phyloP scores from a whole-genome alignment of 2,888 invertebrate genomes.

The Mythimna ferrago region DNA sequence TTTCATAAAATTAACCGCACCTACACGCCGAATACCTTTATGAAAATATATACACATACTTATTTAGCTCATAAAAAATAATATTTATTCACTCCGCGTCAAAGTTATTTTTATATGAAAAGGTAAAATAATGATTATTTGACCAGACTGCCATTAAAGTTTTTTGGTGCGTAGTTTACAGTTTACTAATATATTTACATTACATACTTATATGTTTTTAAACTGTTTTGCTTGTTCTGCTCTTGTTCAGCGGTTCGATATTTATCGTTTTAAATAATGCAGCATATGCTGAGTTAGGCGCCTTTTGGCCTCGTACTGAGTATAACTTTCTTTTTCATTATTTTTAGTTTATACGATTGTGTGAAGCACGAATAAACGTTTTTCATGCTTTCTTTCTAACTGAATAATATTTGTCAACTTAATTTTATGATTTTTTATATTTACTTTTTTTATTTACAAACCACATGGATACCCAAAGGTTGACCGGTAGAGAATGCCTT shows the following conservation, averaged over 20 bases:
- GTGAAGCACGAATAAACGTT: no score
- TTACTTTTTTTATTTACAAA: no score
- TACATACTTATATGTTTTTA: slow-evolving; percentile 1
- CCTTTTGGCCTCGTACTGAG: no score
- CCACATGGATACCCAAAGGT: no score
- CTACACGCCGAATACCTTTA: not conserved
- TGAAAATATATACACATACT: not conserved
- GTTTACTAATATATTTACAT: not conserved
- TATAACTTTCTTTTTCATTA: no score
- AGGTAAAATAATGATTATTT: not conserved
- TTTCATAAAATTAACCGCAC: not conserved
- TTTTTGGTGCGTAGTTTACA: not conserved
- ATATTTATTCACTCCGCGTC: not conserved
- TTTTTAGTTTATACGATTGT: no score
- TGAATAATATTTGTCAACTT: not conserved
- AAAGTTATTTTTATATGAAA: slow-evolving; percentile 22
- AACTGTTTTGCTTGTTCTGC: not conserved
- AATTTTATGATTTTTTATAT: no score
- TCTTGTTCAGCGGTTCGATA: no score
- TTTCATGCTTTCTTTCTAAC: not conserved
- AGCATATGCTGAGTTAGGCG: no score
- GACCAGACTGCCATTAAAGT: not conserved
- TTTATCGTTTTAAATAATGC: no score
- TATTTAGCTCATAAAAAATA: slow-evolving; percentile 7
- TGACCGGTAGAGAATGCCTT: no score